Base-by-base conservation (phyloP, 2,888 invertebrate species). In the Linhomoeus sp. region DNA sequence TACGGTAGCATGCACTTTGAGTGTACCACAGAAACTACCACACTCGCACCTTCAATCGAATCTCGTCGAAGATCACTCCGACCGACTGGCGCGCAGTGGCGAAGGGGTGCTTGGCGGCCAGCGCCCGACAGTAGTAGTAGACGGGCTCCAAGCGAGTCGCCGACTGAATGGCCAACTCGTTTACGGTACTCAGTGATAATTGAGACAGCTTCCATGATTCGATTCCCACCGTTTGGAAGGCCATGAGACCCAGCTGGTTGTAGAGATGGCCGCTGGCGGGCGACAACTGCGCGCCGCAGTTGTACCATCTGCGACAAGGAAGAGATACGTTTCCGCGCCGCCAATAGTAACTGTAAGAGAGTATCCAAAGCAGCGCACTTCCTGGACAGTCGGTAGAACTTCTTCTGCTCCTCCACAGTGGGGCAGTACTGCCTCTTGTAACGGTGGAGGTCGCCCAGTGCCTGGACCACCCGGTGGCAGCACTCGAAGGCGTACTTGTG, bases 191-290 rank as follows among this genome's bases (percentile, higher is more conserved):
- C 29, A 29, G 29, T n/a, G n/a, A n/a, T n/a, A n/a, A n/a, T n/a
- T n/a, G n/a, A n/a, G n/a, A n/a, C n/a, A n/a, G n/a, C n/a, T n/a
- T n/a, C n/a, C n/a, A n/a, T n/a, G n/a, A n/a, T n/a, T n/a, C n/a
- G n/a, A n/a, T 35, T 49, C 66, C 60, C 59, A 72, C 71, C 36
- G 69, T 67, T 53, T 68, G 68, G 19, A 67, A 76, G 1, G 90
- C 83, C 61, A 92, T 70, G 56, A 90, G 75, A 25, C 88, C 90
- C 57, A 92, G 69, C 66, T 90, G 90, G 67, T 90, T 84, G 65
- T 88, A 92, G 1, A 90, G 87, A 54, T 82, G 75, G 45, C 88
- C 88, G 72, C 90, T 90, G 67, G 85, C 84, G 12, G 90, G 87
- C 68, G 86, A 83, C 42, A 90, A 77, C 67, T 81, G 80, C 65